Percentiles rank a stretch among this genome's conserved stretches.
These are phyloP conservation scores for Dryobates pubescens DNA, from an alignment of 2,797 vertebrate genomes.

Conservation along the genomic window DNA sequence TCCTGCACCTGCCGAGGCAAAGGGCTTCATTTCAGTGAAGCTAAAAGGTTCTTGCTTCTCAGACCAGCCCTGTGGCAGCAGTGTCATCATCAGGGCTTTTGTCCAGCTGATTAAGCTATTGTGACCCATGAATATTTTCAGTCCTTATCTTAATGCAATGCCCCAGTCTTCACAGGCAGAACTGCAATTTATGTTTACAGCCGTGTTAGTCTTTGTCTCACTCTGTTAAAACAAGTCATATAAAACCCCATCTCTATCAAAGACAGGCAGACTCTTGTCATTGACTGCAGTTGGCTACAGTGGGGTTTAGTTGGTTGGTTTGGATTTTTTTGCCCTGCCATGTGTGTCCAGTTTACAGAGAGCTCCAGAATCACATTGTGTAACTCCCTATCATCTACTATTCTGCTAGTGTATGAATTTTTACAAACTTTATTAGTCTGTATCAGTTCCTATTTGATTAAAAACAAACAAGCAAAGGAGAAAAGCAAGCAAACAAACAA, in stretches of 20 bases:
- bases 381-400: not conserved
- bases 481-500: not conserved
- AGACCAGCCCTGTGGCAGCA: not conserved
- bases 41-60: not conserved
- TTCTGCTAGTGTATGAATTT: not conserved
- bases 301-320: not conserved
- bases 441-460: not conserved
- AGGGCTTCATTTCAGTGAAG: not conserved
- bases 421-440: not conserved
- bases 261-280: not conserved
- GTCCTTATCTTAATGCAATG: not conserved
- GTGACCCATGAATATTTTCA: not conserved
- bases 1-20: not conserved
- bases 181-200: not conserved
- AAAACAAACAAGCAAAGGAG: not conserved
- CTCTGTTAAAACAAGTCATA: not conserved
- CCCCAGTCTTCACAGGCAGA: not conserved
- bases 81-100: not conserved
- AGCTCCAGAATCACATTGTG: not conserved
- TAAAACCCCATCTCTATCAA: not conserved
- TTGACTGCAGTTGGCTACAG: not conserved
- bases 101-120: not conserved
- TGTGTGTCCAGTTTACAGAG: not conserved
- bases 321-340: not conserved
- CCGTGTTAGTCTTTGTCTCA: not conserved